These are phyloP conservation scores for Stegostoma tigrinum DNA, from an alignment of 2,113 vertebrate species.

Conservation along the genomic window DNA sequence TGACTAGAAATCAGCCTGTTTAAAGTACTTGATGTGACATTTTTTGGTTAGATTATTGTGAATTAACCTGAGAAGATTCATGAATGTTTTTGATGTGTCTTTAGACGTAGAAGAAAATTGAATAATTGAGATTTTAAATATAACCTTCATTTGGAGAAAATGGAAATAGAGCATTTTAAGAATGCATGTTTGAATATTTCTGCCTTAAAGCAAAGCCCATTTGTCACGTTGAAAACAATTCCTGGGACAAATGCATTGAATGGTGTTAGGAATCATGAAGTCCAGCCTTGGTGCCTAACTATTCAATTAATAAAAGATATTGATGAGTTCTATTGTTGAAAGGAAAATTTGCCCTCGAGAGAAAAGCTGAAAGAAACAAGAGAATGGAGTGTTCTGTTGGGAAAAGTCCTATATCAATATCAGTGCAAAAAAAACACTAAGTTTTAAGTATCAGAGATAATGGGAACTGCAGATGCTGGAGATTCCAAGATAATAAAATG, in stretches of 20 bases:
- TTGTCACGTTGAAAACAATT: constrained; percentile 2
- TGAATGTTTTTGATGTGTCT: background rate
- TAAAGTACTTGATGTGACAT: background rate
- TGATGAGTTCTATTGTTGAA: constrained; percentile 9
- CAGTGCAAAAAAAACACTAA: background rate
- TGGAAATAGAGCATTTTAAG: background rate
- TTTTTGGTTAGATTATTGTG: background rate
- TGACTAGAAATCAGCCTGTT: background rate
- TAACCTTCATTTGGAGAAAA: constrained; percentile 7
- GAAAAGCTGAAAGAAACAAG: background rate
- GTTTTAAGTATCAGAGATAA: no score
- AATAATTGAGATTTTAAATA: background rate
- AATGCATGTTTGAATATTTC: constrained; percentile 15
- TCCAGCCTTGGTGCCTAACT: background rate
- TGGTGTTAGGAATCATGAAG: constrained; percentile 22
- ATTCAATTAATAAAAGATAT: constrained; percentile 4
- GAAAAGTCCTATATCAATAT: background rate
- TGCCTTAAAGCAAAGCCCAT: background rate
- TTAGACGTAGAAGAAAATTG: background rate
- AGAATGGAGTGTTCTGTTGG: background rate
- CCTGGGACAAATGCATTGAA: background rate
- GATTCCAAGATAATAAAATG: no score
- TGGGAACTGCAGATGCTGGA: no score
- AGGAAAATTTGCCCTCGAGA: background rate
- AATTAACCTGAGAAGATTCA: background rate